These are phyloP conservation scores for Neoitamus cyanurus DNA, from an alignment of 2,888 invertebrate genomes.

Conservation along the genomic window DNA sequence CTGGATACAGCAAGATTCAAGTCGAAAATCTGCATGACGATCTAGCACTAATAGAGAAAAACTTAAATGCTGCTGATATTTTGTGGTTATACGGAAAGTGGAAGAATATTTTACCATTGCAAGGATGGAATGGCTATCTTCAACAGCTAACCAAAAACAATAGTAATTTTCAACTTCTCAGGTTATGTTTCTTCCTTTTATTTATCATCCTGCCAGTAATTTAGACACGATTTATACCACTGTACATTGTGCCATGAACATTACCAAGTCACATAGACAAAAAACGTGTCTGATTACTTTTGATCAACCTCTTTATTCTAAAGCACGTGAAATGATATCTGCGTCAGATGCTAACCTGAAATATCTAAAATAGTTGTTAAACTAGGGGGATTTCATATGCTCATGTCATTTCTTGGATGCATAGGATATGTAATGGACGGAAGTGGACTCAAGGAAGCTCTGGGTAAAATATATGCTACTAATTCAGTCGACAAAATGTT, in stretches of 20 bases:
- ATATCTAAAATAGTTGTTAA: conserved; percentile 54
- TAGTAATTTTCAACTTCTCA: conserved; percentile 53
- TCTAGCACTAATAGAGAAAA: conserved; percentile 49
- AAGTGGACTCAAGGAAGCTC: conserved; percentile 54
- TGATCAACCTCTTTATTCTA: conserved; percentile 41
- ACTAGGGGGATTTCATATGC: conserved; percentile 62
- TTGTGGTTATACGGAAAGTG: conserved; percentile 52
- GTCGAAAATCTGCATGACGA: conserved; percentile 56
- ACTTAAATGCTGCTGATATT: conserved; percentile 53
- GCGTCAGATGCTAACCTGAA: conserved; percentile 51
- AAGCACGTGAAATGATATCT: conserved; percentile 46
- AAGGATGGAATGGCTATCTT: conserved; percentile 61
- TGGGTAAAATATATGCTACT: conserved; percentile 48
- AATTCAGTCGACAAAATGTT: conserved; percentile 42
- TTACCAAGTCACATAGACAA: conserved; percentile 54
- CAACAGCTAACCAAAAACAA: conserved; percentile 56
- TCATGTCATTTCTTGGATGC: conserved; percentile 53
- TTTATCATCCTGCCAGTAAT: conserved; percentile 52
- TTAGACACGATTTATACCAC: conserved; percentile 55
- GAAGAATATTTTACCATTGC: conserved; percentile 56
- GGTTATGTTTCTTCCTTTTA: conserved; percentile 52
- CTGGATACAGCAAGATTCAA: conserved; percentile 38
- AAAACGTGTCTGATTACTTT: conserved; percentile 48
- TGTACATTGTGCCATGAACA: conserved; percentile 52
- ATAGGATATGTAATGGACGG: conserved; percentile 53